Evolutionary conservation across 1,140 invertebrate genomes (phyloP), one percentile per base, ranked within the genome.

Genomic region (Drosophila erecta): DNA sequence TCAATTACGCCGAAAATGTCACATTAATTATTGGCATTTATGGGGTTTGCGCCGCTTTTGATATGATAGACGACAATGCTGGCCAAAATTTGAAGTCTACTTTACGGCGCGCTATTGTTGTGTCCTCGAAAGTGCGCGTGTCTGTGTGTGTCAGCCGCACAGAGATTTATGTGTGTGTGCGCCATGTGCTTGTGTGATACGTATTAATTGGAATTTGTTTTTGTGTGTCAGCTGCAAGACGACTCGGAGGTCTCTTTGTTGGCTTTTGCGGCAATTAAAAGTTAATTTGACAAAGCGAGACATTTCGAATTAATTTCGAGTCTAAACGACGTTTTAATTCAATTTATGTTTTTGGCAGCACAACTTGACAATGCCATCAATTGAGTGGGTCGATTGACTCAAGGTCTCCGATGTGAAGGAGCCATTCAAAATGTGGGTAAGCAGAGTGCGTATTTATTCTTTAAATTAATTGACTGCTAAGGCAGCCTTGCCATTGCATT

Each of bases 11-110:
- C 79, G 75, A 86, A 87, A 83, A 87, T 87, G 84, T 87, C 84
- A 87, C 84, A 87, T 87, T 87, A 87, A 87, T 87, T 89, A 87
- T 87, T 87, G 79, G 84, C 84, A 87, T 87, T 87, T 87, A 89
- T 89, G 84, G 72, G 76, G 83, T 73, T 89, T 83, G 76, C 79
- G 79, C 43, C 65, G 84, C 84, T 89, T 80, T 84, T 79, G 84
- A 87, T 85, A 86, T 86, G 75, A 86, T 77, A 81, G 55, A 73
- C 51, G 53, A 86, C 84, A 83, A 89, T 69, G 67, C 65, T 46
- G 53, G 47, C 53, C 46, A 27, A 76, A 67, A 73, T 79, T 69
- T 58, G 64, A 81, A 87, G 78, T 75, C 78, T 76, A 66, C 83
- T 72, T 73, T 76, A 89, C 70, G 66, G 66, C 55, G 73, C 50